Base-by-base conservation (phyloP, 2,113 vertebrate species). In the Rhegmatorhina hoffmannsi region DNA sequence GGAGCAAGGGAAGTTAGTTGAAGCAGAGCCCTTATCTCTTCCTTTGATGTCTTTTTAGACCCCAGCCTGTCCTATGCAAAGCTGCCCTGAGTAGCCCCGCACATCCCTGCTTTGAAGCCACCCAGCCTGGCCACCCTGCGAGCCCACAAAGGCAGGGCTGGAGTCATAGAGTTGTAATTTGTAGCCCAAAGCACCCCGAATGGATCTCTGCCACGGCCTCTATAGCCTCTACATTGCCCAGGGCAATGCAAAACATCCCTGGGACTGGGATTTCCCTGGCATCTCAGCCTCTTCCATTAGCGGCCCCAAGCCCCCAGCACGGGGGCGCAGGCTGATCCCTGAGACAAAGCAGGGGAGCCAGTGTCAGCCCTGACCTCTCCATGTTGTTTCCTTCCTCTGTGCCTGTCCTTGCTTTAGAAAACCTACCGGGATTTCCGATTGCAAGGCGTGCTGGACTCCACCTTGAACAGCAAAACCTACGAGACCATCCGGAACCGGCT, bases 361-460 rank as follows among this genome's bases (percentile, higher is more conserved):
- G 5, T 15, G 36, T 8, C 3, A 2, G 68, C 67, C 47, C 58
- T 93, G 70, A 95, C 59, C 38, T 49, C 38, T 59, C 31, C 58
- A 50, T 49, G 67, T 72, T 49, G 74, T 72, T 28, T 72, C 68
- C 81, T 53, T 43, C 46, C 76, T 77, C 56, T 50, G 2, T 70
- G 50, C 92, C 73, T 96, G 88, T 97, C 82, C 75, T 66, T 12
- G 5, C 92, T 90, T 4, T 67, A 99, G 99, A 99, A 99, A 98
- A 99, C 98, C n/a, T 99, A 99, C 93, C 98, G 99, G 46, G 99
- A 99, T 97, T 99, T 99, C 97, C 98, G 99, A 94, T 98, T 99
- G 89, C 99, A 99, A 98, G 99, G 99, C 2, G 99, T 99, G n/a
- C 98, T 99, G 97, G 99, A 99, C 98, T 99, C 99, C n/a, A 99